These are phyloP conservation scores for Paradoxurus hermaphroditus DNA, from an alignment of 2,113 vertebrate genomes.

Conservation along the genomic window DNA sequence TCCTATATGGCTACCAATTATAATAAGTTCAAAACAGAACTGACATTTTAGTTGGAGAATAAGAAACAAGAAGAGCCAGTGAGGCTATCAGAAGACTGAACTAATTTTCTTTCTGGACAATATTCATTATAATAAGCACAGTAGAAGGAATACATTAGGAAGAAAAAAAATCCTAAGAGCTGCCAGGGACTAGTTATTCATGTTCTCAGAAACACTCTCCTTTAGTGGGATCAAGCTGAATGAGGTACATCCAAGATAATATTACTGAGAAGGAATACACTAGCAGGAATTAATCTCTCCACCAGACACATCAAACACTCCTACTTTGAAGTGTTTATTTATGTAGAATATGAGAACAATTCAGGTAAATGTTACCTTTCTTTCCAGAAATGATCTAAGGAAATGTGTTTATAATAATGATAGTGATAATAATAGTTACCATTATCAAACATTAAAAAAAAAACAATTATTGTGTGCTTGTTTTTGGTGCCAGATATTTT, in stretches of 20 bases:
- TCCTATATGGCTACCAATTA: neutral
- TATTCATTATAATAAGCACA: conserved; percentile 31
- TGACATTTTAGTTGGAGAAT: conserved; percentile 21
- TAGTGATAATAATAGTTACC: neutral
- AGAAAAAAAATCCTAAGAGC: neutral
- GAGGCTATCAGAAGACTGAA: conserved; percentile 17
- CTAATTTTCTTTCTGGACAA: conserved; percentile 45
- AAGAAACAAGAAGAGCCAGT: conserved; percentile 44
- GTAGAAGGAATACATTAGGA: neutral
- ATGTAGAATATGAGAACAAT: conserved; percentile 13
- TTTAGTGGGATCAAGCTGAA: neutral
- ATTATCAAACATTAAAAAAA: neutral
- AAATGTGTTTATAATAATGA: neutral
- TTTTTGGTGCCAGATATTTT: neutral
- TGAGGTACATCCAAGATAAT: neutral
- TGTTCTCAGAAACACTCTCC: neutral
- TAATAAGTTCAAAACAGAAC: conserved; percentile 37
- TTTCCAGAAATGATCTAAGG: conserved; percentile 35
- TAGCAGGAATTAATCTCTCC: neutral
- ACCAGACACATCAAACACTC: no score
- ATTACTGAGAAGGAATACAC: neutral
- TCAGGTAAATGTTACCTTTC: neutral
- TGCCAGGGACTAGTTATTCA: conserved; percentile 2
- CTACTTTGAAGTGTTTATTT: no score
- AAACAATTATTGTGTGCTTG: neutral